Evolutionary conservation across 2,888 invertebrate species (phyloP).

Genomic region (Endotricha flammealis): DNA sequence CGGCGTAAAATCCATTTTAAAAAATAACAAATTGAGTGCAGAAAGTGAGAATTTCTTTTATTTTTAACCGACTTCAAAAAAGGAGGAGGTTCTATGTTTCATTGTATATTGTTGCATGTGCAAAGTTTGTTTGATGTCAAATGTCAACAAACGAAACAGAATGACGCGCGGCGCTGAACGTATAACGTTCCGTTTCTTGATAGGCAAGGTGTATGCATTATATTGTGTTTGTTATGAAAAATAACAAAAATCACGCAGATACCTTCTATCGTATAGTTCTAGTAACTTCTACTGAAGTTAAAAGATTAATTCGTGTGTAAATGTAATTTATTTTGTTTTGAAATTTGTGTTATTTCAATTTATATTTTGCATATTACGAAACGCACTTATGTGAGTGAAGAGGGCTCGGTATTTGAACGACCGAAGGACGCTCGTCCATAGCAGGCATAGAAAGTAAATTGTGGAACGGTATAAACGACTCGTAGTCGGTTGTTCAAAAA

Average conservation of each 20-base stretch:
- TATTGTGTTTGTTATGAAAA: neutral
- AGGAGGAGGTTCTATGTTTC: no score
- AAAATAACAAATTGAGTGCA: no score
- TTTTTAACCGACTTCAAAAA: no score
- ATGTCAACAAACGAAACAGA: neutral
- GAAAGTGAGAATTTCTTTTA: no score
- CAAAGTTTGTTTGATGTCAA: no score
- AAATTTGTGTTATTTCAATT: neutral
- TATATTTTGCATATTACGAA: neutral
- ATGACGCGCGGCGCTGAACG: neutral
- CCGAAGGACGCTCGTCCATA: neutral
- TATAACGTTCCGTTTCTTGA: neutral
- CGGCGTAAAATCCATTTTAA: neutral
- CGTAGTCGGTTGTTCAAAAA: neutral
- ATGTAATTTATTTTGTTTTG: neutral
- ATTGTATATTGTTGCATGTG: no score
- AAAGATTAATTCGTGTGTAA: neutral
- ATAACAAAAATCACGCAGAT: neutral
- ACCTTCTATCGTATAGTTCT: neutral
- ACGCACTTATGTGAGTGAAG: constrained; percentile 4
- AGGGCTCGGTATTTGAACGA: constrained; percentile 3
- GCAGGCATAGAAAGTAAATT: constrained; percentile 4
- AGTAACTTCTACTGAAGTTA: no score
- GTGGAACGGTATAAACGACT: neutral
- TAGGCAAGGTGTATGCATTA: neutral